Percentiles rank a stretch among this genome's conserved stretches.
These are phyloP conservation scores for Anguilla anguilla DNA, from an alignment of 2,797 vertebrate genomes.

Conservation along the genomic window DNA sequence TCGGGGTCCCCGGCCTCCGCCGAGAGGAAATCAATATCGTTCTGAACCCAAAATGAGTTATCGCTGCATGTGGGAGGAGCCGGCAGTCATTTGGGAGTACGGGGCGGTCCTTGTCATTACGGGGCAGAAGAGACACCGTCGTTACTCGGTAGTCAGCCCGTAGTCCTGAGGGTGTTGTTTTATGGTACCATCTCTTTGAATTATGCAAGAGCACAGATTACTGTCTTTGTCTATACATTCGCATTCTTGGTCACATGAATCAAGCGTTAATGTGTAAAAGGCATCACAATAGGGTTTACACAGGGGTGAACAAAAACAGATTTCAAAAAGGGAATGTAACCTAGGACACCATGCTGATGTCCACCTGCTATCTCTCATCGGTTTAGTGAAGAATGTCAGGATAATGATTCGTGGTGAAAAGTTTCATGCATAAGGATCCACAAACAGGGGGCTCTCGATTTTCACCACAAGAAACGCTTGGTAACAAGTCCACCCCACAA, in stretches of 20 bases:
- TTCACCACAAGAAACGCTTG: constrained; percentile 66
- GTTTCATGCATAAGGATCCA: constrained; percentile 70
- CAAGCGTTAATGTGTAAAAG: not conserved
- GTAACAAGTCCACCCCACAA: constrained; percentile 52
- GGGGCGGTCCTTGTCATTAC: not conserved
- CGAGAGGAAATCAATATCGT: constrained; percentile 22
- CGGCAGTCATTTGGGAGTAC: not conserved
- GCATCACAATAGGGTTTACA: constrained; percentile 16
- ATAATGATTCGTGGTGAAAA: constrained; percentile 57
- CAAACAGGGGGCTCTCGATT: constrained; percentile 71
- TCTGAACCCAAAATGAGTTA: constrained; percentile 24
- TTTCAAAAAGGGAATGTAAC: not conserved
- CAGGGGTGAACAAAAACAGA: not conserved
- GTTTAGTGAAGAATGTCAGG: constrained; percentile 55
- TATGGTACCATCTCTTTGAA: constrained; percentile 8
- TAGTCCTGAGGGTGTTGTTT: not conserved
- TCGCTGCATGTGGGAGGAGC: constrained; percentile 10
- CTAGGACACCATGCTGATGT: not conserved
- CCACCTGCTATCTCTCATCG: constrained; percentile 20
- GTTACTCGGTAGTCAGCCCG: not conserved
- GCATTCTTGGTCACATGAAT: not conserved
- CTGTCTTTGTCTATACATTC: not conserved
- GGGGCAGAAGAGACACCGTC: not conserved
- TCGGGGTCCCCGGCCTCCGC: not conserved
- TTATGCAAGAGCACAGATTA: not conserved